phyloP scores from a whole-genome alignment of 2,888 invertebrate genomes.

The Dorcus parallelipipedus region DNA sequence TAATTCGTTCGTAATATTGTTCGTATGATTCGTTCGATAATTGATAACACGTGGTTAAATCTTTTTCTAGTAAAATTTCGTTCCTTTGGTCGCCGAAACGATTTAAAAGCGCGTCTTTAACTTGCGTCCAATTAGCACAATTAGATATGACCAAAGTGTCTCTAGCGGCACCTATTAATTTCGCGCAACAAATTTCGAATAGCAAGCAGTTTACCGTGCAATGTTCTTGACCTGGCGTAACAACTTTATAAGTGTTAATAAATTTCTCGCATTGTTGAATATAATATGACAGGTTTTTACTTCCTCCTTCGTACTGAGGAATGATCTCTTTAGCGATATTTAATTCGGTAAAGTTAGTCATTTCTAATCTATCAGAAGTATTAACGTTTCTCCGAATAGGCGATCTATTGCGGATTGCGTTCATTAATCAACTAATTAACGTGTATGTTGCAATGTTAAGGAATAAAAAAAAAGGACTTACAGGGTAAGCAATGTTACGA shows the following conservation, averaged over 20 bases:
- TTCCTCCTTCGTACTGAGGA: background rate
- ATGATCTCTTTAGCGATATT: background rate
- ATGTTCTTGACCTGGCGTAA: background rate
- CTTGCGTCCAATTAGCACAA: background rate
- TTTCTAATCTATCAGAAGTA: no score
- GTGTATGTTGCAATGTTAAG: no score
- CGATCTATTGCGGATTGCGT: no score
- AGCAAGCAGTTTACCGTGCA: background rate
- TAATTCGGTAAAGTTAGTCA: no score
- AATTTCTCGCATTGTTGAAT: background rate
- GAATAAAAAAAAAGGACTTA: no score
- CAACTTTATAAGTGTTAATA: background rate
- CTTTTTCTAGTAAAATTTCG: slow-evolving; percentile 18
- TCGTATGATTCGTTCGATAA: slow-evolving; percentile 17
- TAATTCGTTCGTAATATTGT: slow-evolving; percentile 22
- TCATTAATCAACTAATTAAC: no score
- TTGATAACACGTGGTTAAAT: slow-evolving; percentile 21
- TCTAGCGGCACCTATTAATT: background rate
- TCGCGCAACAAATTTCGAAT: background rate
- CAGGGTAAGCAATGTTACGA: no score
- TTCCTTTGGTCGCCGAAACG: slow-evolving; percentile 19
- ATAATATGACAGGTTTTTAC: background rate
- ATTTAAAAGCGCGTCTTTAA: slow-evolving; percentile 9
- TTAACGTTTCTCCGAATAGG: no score
- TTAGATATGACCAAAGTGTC: background rate